Evolutionary conservation across 2,797 vertebrate species (phyloP), one percentile per base, ranked within the genome.

Genomic region (Acanthopagrus latus): DNA sequence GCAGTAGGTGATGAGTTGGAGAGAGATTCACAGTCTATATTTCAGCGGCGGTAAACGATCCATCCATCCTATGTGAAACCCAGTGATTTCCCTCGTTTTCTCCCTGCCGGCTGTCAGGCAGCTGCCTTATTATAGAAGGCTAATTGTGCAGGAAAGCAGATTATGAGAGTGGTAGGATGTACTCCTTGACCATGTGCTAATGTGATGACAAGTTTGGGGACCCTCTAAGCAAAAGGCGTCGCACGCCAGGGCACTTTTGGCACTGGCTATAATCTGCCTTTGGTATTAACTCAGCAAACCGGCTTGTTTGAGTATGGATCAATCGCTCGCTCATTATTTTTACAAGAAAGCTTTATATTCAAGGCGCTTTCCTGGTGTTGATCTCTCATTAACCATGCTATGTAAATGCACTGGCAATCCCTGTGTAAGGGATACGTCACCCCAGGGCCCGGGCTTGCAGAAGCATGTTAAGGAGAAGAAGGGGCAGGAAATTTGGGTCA

Each of bases 91-190:
- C 76, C 80, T 81, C 79, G 81, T 86, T 27, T 87, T 90, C 88
- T 89, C 88, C 83, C 89, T 76, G 87, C 88, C 68, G 89, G 86
- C 88, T 92, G 91, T 89, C 92, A 91, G 92, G 86, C 93, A 83
- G 87, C 92, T 85, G 91, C 92, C 94, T 95, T 94, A 94, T 94
- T 95, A 94, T 94, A 91, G 93, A 84, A 93, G 94, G 85, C 94
- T 96, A 96, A 96, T 96, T 96, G 95, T 95, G 95, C 95, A 96
- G 92, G 92, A 96, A 96, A 96, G 95, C 94, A 96, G 95, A 96
- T 96, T 96, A 96, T 91, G 89, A 90, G 90, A 91, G 91, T 87
- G 93, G 91, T 84, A 86, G 93, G 93, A 94, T 95, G 94, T 95
- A 94, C 94, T 95, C 95, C 95, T 96, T 95, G 94, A 96, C 95